Evolutionary conservation across 92 coral and sea anemone species (phyloP).

Genomic region (Phymanthus crucifer): DNA sequence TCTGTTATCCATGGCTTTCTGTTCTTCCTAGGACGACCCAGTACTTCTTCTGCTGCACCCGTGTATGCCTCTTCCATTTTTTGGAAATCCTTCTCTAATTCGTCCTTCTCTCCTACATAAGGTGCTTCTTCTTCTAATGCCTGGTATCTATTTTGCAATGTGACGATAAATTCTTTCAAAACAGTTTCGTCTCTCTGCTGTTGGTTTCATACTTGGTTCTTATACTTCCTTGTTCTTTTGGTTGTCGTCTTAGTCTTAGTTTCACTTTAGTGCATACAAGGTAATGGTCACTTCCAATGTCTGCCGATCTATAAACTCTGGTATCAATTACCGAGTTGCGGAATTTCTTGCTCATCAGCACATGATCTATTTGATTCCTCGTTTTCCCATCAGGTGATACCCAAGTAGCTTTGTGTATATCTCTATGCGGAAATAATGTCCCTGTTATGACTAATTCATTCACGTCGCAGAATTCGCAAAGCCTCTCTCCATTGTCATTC

Average conservation of each 20-base stretch:
- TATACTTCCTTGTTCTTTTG: constrained; percentile 10
- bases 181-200: constrained; percentile 24
- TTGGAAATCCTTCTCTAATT: constrained; percentile 25
- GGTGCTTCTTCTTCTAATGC: constrained; percentile 15
- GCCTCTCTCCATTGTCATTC: constrained; percentile 4
- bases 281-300: neutral
- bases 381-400: neutral
- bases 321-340: neutral
- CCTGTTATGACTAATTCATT: constrained; percentile 30
- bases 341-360: too few species aligned
- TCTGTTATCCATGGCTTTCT: constrained; percentile 36
- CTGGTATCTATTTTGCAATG: constrained; percentile 39
- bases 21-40: constrained; percentile 24
- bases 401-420: neutral
- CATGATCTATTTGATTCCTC: neutral
- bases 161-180: constrained; percentile 35
- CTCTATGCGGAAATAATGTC: neutral
- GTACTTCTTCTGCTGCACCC: constrained; percentile 27
- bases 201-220: constrained; percentile 41
- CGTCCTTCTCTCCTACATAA: constrained; percentile 2
- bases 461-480: neutral
- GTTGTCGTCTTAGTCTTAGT: constrained; percentile 28
- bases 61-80: constrained; percentile 18
- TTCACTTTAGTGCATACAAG: constrained; percentile 25
- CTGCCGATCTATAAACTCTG: neutral